Percentiles rank a stretch among this genome's conserved stretches.
Conservation (phyloP, 2,113 vertebrate genomes). For the Paralichthys olivaceus region DNA sequence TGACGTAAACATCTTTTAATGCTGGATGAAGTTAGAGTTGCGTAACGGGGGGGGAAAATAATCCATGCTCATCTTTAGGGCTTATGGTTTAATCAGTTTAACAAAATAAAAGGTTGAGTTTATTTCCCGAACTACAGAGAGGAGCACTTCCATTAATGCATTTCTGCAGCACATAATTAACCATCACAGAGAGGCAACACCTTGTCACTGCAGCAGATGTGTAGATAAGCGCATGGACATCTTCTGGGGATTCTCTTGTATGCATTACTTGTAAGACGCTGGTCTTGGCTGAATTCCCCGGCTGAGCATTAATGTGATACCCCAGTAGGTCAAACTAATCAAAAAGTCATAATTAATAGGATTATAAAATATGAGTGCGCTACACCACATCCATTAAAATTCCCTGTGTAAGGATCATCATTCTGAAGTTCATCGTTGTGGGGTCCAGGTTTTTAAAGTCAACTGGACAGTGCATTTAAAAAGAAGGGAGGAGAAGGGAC, state of each 20-base stretch:
- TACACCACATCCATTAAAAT: not conserved
- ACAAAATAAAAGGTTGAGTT: too few relatives aligned
- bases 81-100: too few relatives aligned
- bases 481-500: not conserved
- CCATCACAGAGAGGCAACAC: constrained; percentile 31
- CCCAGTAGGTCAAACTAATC: constrained; percentile 27
- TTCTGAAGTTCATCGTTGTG: not conserved
- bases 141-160: constrained; percentile 5
- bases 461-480: constrained; percentile 26
- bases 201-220: constrained; percentile 57
- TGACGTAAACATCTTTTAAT: too few relatives aligned
- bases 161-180: constrained; percentile 52
- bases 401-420: not conserved
- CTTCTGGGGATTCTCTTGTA: constrained; percentile 7
- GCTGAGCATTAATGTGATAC: constrained; percentile 37
- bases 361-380: constrained; percentile 7
- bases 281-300: constrained; percentile 33
- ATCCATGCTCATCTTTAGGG: too few relatives aligned
- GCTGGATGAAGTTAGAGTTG: too few relatives aligned
- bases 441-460: constrained; percentile 17
- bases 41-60: too few relatives aligned
- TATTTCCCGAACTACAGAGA: too few relatives aligned
- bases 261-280: constrained; percentile 19
- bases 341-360: constrained; percentile 33
- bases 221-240: constrained; percentile 42